Percentiles rank a stretch among this genome's conserved stretches.
phyloP scores from a whole-genome alignment of 2,113 vertebrate genomes.

The Anolis sagrei region DNA sequence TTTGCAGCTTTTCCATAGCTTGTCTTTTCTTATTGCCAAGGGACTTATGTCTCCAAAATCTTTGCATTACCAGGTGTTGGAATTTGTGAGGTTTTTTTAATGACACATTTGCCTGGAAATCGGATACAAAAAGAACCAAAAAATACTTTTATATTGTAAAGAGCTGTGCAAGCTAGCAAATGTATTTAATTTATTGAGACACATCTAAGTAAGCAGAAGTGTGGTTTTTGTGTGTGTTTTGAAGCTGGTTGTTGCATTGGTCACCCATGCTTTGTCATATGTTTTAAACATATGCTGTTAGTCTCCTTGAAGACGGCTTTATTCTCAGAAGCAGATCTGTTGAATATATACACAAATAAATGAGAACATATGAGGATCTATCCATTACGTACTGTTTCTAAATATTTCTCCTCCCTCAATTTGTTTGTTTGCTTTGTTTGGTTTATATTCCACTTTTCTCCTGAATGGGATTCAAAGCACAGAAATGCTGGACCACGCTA shows the following conservation, averaged over 20 bases:
- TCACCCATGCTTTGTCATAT: background rate
- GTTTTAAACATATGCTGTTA: background rate
- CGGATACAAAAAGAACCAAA: background rate
- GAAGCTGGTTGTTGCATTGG: background rate
- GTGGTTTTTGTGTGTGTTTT: background rate
- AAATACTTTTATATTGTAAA: background rate
- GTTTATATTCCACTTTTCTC: too few species aligned
- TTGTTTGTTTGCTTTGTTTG: too few species aligned
- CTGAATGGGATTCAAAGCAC: too few species aligned
- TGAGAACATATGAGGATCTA: background rate
- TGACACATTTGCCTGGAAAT: background rate
- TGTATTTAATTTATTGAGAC: background rate
- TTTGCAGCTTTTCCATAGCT: conserved; percentile 5
- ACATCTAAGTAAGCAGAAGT: background rate
- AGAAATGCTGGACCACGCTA: too few species aligned
- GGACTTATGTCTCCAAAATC: background rate
- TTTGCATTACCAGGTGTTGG: background rate
- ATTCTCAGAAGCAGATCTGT: background rate
- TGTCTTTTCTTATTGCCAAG: conserved; percentile 6
- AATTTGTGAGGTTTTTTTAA: background rate
- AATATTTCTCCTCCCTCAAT: too few species aligned
- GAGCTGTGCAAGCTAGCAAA: background rate
- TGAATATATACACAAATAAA: background rate
- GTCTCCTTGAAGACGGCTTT: background rate
- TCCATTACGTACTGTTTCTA: background rate